phyloP scores from a whole-genome alignment of 1,140 invertebrate species.

The Teleopsis dalmanni region DNA sequence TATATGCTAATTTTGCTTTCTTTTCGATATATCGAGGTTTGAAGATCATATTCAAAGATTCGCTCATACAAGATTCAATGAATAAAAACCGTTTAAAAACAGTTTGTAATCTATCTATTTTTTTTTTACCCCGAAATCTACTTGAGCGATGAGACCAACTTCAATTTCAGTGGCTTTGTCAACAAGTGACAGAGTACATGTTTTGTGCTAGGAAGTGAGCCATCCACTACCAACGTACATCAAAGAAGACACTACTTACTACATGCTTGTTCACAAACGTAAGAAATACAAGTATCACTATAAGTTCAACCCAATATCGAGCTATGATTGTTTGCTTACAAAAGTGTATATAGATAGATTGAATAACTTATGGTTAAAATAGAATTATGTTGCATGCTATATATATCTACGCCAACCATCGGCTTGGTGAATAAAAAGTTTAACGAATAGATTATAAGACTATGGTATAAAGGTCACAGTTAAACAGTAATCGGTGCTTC shows the following conservation, averaged over 20 bases:
- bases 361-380: no score
- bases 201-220: no score
- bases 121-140: no score
- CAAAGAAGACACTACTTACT: conserved; percentile 2
- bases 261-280: neutral
- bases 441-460: neutral
- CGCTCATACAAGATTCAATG: no score
- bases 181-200: no score
- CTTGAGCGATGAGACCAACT: no score
- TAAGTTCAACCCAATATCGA: neutral
- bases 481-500: neutral
- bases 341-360: neutral
- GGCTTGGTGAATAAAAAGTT: neutral
- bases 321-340: neutral
- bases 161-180: no score
- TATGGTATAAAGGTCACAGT: neutral
- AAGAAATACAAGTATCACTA: neutral
- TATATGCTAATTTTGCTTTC: no score
- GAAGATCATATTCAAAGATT: no score
- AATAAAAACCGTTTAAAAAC: no score
- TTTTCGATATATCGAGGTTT: no score
- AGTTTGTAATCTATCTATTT: no score
- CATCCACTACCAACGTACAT: neutral
- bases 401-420: neutral
- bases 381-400: conserved; percentile 8